Evolutionary conservation across 2,888 invertebrate species (phyloP).

Genomic region (Aphidoletes aphidimyza): DNA sequence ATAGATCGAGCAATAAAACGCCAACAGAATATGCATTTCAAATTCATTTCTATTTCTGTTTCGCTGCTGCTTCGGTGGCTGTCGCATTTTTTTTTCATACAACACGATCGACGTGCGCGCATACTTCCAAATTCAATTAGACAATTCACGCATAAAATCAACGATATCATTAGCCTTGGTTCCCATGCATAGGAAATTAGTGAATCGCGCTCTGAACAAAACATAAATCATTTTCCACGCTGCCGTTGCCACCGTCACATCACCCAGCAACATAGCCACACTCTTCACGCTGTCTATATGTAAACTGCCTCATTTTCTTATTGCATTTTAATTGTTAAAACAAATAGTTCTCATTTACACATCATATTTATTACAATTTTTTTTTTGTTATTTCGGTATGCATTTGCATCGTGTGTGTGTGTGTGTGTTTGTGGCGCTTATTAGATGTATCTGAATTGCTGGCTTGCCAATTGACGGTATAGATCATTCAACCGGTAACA

Average conservation of each 20-base stretch:
- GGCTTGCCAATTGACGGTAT: no score
- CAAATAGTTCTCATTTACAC: conserved; percentile 38
- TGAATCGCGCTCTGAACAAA: neutral
- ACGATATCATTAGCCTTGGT: neutral
- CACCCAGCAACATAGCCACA: neutral
- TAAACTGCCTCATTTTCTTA: neutral
- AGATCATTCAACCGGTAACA: no score
- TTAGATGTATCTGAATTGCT: neutral
- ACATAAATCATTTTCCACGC: conserved; percentile 38
- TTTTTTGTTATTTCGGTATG: neutral
- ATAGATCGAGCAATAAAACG: neutral
- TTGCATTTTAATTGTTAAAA: conserved; percentile 40
- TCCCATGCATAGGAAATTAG: neutral
- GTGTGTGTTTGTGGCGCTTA: neutral
- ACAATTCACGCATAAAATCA: conserved; percentile 51
- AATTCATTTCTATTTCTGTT: no score
- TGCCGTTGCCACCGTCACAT: neutral
- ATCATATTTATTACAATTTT: neutral
- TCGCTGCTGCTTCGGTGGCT: no score
- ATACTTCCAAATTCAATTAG: conserved; percentile 27
- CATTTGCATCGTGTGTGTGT: neutral
- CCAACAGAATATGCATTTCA: neutral
- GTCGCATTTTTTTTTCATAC: neutral
- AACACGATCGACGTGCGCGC: neutral
- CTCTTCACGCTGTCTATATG: neutral